Evolutionary conservation across 2,888 invertebrate species (phyloP).

Genomic region (Pristionchus exspectatus): DNA sequence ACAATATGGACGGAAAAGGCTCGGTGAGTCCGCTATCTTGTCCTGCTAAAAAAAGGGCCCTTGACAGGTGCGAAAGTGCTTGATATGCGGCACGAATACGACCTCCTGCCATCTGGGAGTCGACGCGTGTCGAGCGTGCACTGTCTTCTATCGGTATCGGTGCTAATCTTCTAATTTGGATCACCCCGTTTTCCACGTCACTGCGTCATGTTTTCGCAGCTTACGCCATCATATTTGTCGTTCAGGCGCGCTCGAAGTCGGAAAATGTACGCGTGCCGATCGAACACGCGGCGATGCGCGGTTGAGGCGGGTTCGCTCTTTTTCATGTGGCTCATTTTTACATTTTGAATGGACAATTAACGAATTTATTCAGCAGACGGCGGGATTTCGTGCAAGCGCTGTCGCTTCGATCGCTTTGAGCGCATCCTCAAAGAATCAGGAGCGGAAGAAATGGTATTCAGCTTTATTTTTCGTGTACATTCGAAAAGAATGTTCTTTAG

Average conservation of each 20-base stretch:
- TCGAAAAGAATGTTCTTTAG: too few relatives aligned
- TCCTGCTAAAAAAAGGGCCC: neutral
- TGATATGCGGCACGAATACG: constrained; percentile 20
- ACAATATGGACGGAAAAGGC: too few relatives aligned
- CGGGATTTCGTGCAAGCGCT: neutral
- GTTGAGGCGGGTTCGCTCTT: neutral
- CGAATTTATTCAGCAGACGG: neutral
- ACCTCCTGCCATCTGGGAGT: neutral
- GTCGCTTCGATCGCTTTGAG: constrained; percentile 23
- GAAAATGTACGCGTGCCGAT: constrained; percentile 11
- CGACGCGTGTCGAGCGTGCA: constrained; percentile 5
- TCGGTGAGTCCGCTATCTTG: too few relatives aligned
- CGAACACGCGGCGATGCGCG: neutral
- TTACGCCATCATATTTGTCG: neutral
- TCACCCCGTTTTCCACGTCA: too few relatives aligned
- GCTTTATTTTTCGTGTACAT: too few relatives aligned
- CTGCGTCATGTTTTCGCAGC: too few relatives aligned
- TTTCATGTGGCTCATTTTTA: neutral
- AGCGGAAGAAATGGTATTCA: neutral
- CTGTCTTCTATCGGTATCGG: constrained; percentile 2
- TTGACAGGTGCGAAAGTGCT: constrained; percentile 17
- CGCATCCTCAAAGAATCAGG: neutral
- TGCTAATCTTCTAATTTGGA: too few relatives aligned
- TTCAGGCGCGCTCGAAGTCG: neutral
- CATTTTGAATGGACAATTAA: too few relatives aligned